Base-by-base conservation (phyloP, 2,888 invertebrate genomes). In the Drosophila cyrtoloma region DNA sequence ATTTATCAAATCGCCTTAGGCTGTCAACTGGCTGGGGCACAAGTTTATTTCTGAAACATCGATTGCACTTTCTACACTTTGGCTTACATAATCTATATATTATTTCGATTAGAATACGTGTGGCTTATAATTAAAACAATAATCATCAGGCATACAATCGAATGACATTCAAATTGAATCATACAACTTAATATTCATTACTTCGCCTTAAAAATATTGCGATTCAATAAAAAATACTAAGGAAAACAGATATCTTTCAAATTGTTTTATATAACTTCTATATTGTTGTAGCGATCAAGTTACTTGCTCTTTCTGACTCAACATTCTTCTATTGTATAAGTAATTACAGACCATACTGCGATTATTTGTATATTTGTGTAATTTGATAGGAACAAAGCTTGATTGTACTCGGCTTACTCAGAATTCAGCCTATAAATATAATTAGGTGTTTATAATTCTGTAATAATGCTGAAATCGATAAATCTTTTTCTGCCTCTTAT, bases 1-100 rank as follows among this genome's bases (percentile, higher is more conserved):
- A 86, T 86, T 86, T 88, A 90, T 90, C 83, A 75, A 82, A 75
- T 64, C 37, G 85, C 66, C 58, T 71, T 64, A 56, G 55, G 66
- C 59, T 70, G 61, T 69, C 71, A 68, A 77, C 61, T 64, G 12
- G 33, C 30, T 28, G 19, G 22, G 50, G 32, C 57, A 57, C 53
- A 51, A 63, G 68, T 86, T 86, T 83, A 83, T 85, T 83, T 88
- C 67, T 72, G 73, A 61, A 53, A 30, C 37, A 26, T 1, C 16
- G 47, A 26, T 16, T 52, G 60, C 68, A 66, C 42, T 64, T 66
- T 52, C 58, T 14, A 26, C 37, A 42, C n/a, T 16, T 50, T 57
- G 39, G n/a, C 9, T 12, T 22, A 30, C 52, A 42, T 5, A n/a
- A 50, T 47, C 52, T 14, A 9, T 26, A 26, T 50, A 59, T 72